A percentile compares a stretch with the other conserved stretches of the same genome.
Evolutionary conservation across 2,888 invertebrate species (phyloP).

Genomic region (Eupithecia subumbrata): DNA sequence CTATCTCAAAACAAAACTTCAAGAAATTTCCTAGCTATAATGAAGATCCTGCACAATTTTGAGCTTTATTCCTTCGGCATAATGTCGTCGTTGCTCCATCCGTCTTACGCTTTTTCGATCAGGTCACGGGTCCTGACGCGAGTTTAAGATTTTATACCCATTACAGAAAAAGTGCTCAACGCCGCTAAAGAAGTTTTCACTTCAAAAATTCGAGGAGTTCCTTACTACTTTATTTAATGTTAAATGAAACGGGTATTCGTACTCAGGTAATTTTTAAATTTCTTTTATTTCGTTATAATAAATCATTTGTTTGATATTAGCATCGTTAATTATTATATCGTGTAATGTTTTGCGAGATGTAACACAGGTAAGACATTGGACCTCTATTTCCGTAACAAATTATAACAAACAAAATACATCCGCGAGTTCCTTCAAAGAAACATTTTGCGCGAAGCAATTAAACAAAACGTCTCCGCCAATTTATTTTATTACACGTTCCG

Average conservation of each 20-base stretch:
- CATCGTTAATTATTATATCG: not conserved
- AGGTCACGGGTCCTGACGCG: no score
- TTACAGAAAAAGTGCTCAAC: no score
- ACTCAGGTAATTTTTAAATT: no score
- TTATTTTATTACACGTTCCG: slow-evolving; percentile 34
- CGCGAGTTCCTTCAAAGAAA: slow-evolving; percentile 5
- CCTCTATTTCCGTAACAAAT: not conserved
- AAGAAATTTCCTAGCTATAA: no score
- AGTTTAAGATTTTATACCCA: no score
- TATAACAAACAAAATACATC: not conserved
- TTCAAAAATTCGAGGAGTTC: no score
- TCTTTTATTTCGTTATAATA: not conserved
- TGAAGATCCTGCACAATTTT: no score
- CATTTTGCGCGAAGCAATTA: slow-evolving; percentile 22
- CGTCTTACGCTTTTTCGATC: no score
- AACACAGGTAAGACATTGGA: not conserved
- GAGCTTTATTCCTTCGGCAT: no score
- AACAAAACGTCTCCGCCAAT: slow-evolving; percentile 24
- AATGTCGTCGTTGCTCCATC: no score
- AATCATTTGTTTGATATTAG: not conserved
- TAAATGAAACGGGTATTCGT: not conserved
- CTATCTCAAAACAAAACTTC: no score
- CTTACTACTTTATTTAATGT: not conserved
- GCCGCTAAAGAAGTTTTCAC: no score
- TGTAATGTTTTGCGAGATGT: not conserved